Percentiles rank a stretch among this genome's conserved stretches.
Evolutionary conservation across 2,797 vertebrate genomes (phyloP).

Genomic region (Rhabdomys pumilio): DNA sequence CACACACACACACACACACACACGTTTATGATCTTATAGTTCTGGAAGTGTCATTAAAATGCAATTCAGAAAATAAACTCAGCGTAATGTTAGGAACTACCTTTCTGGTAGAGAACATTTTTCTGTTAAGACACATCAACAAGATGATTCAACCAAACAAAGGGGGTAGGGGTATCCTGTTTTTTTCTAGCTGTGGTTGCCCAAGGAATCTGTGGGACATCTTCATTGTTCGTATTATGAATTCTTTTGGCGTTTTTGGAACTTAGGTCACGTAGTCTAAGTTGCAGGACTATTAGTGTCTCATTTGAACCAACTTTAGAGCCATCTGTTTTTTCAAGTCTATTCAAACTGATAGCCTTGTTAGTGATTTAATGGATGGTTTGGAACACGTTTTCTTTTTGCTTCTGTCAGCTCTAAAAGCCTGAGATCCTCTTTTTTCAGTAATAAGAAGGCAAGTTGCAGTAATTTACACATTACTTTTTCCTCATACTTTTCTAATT

Average conservation of each 20-base stretch:
- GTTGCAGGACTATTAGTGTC: background rate
- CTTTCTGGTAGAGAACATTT: constrained; percentile 11
- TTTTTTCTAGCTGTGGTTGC: background rate
- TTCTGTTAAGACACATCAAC: constrained; percentile 26
- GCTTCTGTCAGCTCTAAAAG: no score
- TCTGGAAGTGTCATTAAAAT: background rate
- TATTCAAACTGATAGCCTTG: background rate
- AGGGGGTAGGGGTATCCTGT: background rate
- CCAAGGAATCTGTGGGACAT: background rate
- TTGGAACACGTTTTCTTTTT: background rate
- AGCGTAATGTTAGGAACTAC: background rate
- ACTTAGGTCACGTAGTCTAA: background rate
- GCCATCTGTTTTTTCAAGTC: background rate
- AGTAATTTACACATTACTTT: no score
- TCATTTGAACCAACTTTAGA: background rate
- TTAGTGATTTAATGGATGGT: background rate
- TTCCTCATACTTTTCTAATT: no score
- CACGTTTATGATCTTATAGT: background rate
- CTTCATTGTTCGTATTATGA: background rate
- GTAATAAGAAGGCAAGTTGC: no score
- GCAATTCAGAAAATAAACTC: background rate
- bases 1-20: background rate
- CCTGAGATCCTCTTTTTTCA: no score
- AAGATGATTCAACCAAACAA: background rate
- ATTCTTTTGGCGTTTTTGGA: background rate